These are phyloP conservation scores for Trididemnum miniatum DNA, from an alignment of 23 tunicate genomes.

Conservation along the genomic window DNA sequence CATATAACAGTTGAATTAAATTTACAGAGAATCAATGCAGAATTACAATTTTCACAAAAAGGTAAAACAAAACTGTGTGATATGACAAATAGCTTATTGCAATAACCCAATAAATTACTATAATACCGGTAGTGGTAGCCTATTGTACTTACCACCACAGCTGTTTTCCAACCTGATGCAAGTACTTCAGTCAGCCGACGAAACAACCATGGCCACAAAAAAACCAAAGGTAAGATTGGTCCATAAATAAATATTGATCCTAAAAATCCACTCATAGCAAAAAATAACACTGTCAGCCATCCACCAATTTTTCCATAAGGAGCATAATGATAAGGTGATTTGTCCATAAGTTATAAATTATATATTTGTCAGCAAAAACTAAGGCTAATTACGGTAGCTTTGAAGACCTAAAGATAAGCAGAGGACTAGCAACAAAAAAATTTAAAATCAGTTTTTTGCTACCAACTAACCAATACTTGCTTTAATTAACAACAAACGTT, in stretches of 20 bases:
- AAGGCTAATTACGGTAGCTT: too few relatives aligned
- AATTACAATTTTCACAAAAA: too few relatives aligned
- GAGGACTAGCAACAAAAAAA: too few relatives aligned
- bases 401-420: too few relatives aligned
- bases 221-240: conserved; percentile 74
- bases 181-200: conserved; percentile 74
- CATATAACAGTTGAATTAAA: too few relatives aligned
- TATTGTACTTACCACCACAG: conserved; percentile 77
- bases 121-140: neutral
- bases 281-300: conserved; percentile 23
- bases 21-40: too few relatives aligned
- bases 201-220: conserved; percentile 94
- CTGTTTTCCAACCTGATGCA: conserved; percentile 82
- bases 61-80: too few relatives aligned
- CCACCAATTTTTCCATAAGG: conserved; percentile 57
- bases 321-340: conserved; percentile 4
- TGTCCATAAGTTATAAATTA: neutral
- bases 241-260: conserved; percentile 91
- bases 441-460: too few relatives aligned
- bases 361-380: neutral
- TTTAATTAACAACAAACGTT: too few relatives aligned
- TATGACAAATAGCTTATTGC: too few relatives aligned
- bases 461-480: too few relatives aligned
- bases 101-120: too few relatives aligned
- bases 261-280: conserved; percentile 60